A percentile compares a stretch with the other conserved stretches of the same genome.
phyloP scores from a whole-genome alignment of 2,888 invertebrate genomes.

The Microchrysa polita region DNA sequence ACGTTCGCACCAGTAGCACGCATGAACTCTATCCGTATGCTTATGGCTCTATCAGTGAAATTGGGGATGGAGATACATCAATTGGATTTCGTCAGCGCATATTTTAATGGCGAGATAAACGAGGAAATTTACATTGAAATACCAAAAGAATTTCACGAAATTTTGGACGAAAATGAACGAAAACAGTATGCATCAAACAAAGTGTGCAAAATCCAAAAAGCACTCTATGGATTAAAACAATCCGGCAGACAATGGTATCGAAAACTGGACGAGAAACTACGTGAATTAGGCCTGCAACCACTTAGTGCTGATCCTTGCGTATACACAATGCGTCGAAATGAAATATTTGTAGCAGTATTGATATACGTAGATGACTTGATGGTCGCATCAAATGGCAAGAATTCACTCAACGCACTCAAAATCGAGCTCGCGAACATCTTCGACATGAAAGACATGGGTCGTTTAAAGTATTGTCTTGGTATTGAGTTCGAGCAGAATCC shows the following conservation, averaged over 20 bases:
- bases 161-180: no score
- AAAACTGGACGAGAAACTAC: neutral
- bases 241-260: neutral
- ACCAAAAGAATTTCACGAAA: no score
- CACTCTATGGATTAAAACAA: neutral
- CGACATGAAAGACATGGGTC: conserved; percentile 33
- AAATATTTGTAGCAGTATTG: neutral
- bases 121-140: no score
- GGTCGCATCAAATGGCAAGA: neutral
- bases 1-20: no score
- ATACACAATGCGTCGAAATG: neutral
- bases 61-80: no score
- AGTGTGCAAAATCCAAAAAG: no score
- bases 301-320: neutral
- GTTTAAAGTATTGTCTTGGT: conserved; percentile 48
- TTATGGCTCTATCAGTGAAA: no score
- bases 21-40: no score
- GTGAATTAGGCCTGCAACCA: neutral
- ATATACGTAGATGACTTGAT: conserved; percentile 2
- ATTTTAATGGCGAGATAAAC: no score
- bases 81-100: no score
- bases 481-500: conserved; percentile 47
- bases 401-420: neutral
- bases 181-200: no score
- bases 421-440: neutral